A percentile compares a stretch with the other conserved stretches of the same genome.
Evolutionary conservation across 1,140 invertebrate species (phyloP).

Genomic region (Drosophila lini): DNA sequence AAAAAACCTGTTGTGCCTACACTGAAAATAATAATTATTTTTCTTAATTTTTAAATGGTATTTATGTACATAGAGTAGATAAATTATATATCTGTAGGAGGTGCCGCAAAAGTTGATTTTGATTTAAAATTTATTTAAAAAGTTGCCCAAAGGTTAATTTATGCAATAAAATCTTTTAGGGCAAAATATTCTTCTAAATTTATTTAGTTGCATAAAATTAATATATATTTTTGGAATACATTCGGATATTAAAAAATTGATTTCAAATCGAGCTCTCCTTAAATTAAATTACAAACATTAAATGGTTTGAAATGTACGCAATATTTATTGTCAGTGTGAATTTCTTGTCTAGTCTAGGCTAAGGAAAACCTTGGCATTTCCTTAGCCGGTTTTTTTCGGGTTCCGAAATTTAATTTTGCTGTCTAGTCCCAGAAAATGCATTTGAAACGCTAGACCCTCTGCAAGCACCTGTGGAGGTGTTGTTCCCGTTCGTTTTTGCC

Average conservation of each 20-base stretch:
- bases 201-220: background rate
- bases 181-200: background rate
- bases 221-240: no score
- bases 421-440: conserved; percentile 6
- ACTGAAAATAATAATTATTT: background rate
- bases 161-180: no score
- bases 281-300: no score
- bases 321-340: background rate
- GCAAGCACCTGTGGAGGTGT: conserved; percentile 28
- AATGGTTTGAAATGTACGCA: background rate
- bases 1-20: conserved; percentile 21
- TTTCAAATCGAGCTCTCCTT: background rate
- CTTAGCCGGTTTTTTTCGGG: conserved; percentile 30
- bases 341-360: background rate
- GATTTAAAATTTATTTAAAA: no score
- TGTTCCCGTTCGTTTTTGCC: conserved; percentile 6
- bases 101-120: no score
- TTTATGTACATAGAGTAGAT: background rate
- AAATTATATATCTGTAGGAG: no score
- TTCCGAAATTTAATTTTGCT: conserved; percentile 8
- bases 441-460: conserved; percentile 13
- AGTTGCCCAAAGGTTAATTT: no score
- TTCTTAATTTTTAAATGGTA: background rate
- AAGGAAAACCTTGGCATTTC: conserved; percentile 21
- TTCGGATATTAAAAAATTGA: background rate